These are phyloP conservation scores for Trichonephila clavata DNA, from an alignment of 1,140 invertebrate species.

Conservation along the genomic window DNA sequence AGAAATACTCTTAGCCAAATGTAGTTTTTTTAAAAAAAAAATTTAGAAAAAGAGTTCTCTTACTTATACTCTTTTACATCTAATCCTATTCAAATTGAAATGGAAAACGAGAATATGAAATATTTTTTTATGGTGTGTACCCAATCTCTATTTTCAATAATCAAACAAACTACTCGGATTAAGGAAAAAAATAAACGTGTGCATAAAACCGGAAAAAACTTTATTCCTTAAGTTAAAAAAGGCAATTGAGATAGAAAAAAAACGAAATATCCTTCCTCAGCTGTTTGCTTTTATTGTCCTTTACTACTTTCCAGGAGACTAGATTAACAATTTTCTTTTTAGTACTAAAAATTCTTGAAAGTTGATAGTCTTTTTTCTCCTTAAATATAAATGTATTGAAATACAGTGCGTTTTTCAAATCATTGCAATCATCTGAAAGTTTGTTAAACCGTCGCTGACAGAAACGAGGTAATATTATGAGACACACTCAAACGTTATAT, in stretches of 20 bases:
- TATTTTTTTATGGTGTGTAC: background rate
- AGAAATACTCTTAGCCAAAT: background rate
- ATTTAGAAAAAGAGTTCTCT: background rate
- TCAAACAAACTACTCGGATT: slow-evolving; percentile 32
- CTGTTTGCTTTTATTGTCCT: slow-evolving; percentile 45
- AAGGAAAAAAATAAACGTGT: slow-evolving; percentile 6
- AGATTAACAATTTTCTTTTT: background rate
- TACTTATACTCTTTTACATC: background rate
- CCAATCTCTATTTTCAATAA: slow-evolving; percentile 31
- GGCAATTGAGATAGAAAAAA: slow-evolving; percentile 1
- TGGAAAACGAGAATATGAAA: slow-evolving; percentile 20
- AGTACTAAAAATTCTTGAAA: background rate
- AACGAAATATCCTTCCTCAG: background rate
- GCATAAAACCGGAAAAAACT: slow-evolving; percentile 33
- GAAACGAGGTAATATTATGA: background rate
- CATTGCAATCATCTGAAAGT: background rate
- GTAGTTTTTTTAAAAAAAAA: background rate
- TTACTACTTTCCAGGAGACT: slow-evolving; percentile 23
- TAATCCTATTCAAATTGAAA: slow-evolving; percentile 34
- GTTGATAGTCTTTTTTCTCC: background rate
- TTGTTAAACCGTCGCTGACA: background rate
- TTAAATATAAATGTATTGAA: background rate
- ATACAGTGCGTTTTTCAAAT: background rate
- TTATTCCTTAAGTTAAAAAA: background rate
- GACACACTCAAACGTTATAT: background rate